Percentiles rank a stretch among this genome's conserved stretches.
Evolutionary conservation across 2,797 vertebrate genomes (phyloP).

Genomic region (Sphaeramia orbicularis): DNA sequence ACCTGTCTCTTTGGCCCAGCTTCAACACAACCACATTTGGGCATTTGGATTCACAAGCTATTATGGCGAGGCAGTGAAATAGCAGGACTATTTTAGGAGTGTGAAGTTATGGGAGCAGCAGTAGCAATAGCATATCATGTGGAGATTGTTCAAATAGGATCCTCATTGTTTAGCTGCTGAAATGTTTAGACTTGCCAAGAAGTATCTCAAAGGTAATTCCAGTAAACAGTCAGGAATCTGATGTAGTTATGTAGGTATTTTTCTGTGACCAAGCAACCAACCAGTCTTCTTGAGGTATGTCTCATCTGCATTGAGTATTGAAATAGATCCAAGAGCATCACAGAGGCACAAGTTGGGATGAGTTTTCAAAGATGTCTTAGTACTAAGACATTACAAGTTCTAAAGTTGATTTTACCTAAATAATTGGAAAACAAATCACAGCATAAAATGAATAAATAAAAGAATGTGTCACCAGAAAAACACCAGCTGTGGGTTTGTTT

Average conservation of each 20-base stretch:
- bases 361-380: too few species aligned
- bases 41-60: conserved; percentile 21
- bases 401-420: too few species aligned
- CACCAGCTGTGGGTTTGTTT: too few species aligned
- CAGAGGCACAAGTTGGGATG: too few species aligned
- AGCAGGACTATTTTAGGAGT: conserved; percentile 25
- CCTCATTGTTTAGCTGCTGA: background rate
- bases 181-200: background rate
- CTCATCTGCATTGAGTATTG: background rate
- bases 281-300: background rate
- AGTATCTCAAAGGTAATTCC: conserved; percentile 6
- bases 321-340: background rate
- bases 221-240: conserved; percentile 2
- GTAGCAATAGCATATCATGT: conserved; percentile 12
- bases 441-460: too few species aligned
- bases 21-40: conserved; percentile 13
- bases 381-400: too few species aligned
- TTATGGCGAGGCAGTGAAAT: conserved; percentile 12
- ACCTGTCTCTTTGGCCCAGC: conserved; percentile 19
- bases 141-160: conserved; percentile 9
- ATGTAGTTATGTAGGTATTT: conserved; percentile 6
- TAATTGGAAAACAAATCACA: too few species aligned
- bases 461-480: too few species aligned
- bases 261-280: conserved; percentile 6
- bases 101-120: conserved; percentile 20